A percentile compares a stretch with the other conserved stretches of the same genome.
phyloP scores from a whole-genome alignment of 2,888 invertebrate genomes.

The Charanyca ferruginea region DNA sequence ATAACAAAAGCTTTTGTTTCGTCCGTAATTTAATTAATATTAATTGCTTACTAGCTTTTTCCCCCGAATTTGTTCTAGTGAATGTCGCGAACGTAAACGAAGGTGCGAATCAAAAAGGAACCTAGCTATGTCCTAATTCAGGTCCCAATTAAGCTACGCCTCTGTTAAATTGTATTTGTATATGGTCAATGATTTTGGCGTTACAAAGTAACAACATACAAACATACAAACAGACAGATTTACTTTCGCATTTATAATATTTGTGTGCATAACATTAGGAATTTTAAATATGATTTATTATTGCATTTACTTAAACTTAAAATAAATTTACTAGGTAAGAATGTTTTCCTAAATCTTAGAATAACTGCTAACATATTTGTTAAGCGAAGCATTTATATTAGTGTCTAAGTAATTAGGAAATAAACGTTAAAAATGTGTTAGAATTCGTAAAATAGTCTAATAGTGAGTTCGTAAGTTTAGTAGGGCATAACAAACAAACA shows the following conservation, averaged over 20 bases:
- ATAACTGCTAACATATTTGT: conserved; percentile 14
- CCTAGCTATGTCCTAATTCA: background rate
- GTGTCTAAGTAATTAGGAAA: background rate
- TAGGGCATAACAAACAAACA: conserved; percentile 23
- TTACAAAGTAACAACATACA: no score
- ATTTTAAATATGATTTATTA: conserved; percentile 6
- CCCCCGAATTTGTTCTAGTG: background rate
- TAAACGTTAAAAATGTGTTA: background rate
- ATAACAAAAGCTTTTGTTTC: conserved; percentile 39
- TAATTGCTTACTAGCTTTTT: background rate
- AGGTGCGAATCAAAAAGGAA: no score
- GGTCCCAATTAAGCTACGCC: background rate
- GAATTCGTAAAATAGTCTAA: background rate
- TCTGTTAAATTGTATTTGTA: background rate
- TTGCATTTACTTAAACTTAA: background rate
- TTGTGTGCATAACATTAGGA: no score
- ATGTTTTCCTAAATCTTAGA: conserved; percentile 7
- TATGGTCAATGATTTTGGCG: background rate
- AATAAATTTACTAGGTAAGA: conserved; percentile 9
- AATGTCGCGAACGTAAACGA: no score
- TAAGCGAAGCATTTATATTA: background rate
- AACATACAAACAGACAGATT: background rate
- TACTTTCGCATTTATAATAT: background rate
- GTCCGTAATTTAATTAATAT: background rate
- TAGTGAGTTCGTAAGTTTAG: background rate